These are phyloP conservation scores for Meliscaeva auricollis DNA, from an alignment of 2,888 invertebrate species.

Conservation along the genomic window DNA sequence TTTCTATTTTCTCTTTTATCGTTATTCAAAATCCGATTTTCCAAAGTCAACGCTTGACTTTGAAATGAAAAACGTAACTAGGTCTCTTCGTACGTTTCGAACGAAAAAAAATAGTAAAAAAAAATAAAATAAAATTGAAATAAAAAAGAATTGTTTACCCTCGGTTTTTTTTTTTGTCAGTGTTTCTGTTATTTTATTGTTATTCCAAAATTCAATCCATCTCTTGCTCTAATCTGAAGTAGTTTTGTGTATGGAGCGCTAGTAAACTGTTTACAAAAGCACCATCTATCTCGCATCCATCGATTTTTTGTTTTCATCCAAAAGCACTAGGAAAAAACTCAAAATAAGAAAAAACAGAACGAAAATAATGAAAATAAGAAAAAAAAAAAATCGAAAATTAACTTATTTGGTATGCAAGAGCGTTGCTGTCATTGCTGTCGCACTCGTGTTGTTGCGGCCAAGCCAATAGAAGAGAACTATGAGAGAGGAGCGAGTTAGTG, in stretches of 20 bases:
- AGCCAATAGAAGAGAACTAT: conserved; percentile 3
- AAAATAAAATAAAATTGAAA: conserved; percentile 14
- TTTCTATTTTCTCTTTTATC: not conserved
- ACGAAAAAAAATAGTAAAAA: not conserved
- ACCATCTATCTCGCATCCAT: conserved; percentile 7
- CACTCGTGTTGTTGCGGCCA: conserved; percentile 25
- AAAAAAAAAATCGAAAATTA: conserved; percentile 52
- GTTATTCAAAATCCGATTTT: conserved; percentile 10
- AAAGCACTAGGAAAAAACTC: conserved; percentile 17
- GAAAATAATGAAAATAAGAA: not conserved
- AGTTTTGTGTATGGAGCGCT: conserved; percentile 32
- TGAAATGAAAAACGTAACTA: conserved; percentile 20
- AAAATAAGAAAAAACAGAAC: not conserved
- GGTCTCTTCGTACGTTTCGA: not conserved
- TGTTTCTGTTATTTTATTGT: conserved; percentile 42
- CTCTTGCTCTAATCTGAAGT: conserved; percentile 54
- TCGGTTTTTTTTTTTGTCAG: conserved; percentile 11
- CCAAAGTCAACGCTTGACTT: conserved; percentile 32
- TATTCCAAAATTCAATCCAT: conserved; percentile 67
- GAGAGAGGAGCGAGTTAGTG: conserved; percentile 48
- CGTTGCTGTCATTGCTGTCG: conserved; percentile 42
- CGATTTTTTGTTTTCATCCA: conserved; percentile 35
- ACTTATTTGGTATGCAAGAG: conserved; percentile 71
- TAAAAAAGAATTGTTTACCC: conserved; percentile 21
- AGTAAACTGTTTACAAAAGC: conserved; percentile 54